Evolutionary conservation across 2,888 invertebrate species (phyloP).

Genomic region (Scaptomyza polygonia): DNA sequence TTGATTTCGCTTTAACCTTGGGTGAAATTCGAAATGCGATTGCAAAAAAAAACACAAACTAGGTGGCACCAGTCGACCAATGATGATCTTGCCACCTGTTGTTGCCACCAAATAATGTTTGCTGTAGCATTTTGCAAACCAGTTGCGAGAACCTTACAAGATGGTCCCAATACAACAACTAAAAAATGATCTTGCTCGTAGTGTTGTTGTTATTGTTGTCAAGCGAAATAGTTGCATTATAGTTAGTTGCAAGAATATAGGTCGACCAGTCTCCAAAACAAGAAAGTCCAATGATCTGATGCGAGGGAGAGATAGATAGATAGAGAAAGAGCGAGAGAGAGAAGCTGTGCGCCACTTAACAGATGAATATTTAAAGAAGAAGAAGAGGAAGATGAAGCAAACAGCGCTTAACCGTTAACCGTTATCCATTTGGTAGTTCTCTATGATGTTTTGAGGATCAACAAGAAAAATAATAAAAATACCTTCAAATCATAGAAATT

Average conservation of each 20-base stretch:
- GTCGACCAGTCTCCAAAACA: conserved; percentile 66
- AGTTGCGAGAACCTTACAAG: conserved; percentile 53
- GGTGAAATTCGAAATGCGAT: conserved; percentile 46
- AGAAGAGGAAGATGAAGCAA: not conserved
- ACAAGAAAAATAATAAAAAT: not conserved
- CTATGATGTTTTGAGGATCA: conserved; percentile 6
- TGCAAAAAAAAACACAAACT: conserved; percentile 1
- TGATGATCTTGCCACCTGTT: conserved; percentile 48
- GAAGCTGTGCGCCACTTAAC: conserved; percentile 33
- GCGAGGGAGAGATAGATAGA: not conserved
- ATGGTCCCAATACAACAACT: conserved; percentile 48
- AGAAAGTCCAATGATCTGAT: conserved; percentile 56
- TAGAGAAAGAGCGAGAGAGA: not conserved
- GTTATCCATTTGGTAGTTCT: conserved; percentile 4
- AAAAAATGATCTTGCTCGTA: conserved; percentile 24
- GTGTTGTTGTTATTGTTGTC: conserved; percentile 22
- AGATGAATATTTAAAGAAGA: conserved; percentile 37
- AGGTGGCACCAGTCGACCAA: conserved; percentile 23
- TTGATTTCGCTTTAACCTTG: conserved; percentile 21
- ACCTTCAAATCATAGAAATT: no score
- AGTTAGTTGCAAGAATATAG: conserved; percentile 62
- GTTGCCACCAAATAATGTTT: conserved; percentile 31
- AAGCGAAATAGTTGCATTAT: conserved; percentile 50
- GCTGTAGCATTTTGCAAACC: conserved; percentile 40
- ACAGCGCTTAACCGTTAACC: conserved; percentile 30